These are phyloP conservation scores for Crotalus adamanteus DNA, from an alignment of 2,797 vertebrate species.

Conservation along the genomic window DNA sequence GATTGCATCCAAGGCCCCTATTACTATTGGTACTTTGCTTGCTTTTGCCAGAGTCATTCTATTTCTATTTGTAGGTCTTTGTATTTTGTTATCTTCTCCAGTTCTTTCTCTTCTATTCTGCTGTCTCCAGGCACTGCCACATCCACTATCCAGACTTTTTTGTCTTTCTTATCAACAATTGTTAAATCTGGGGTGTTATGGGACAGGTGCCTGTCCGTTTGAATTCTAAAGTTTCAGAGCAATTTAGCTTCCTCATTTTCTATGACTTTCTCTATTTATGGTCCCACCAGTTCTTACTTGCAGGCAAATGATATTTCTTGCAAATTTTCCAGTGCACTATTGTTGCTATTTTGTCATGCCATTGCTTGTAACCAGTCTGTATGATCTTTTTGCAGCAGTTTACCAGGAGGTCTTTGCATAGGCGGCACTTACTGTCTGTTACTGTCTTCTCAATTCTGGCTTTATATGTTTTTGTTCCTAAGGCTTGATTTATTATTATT, in stretches of 20 bases:
- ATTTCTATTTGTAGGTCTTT: neutral
- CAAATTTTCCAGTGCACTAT: neutral
- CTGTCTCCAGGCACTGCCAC: neutral
- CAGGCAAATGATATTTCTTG: neutral
- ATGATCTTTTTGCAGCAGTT: neutral
- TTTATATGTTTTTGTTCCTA: neutral
- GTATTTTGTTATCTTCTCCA: neutral
- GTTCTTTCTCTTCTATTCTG: neutral
- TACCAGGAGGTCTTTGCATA: neutral
- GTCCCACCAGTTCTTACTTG: neutral
- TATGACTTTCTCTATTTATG: neutral
- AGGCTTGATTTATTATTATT: neutral
- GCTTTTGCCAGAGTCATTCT: neutral
- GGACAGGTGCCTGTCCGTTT: neutral
- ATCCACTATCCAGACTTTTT: neutral
- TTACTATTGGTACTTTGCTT: neutral
- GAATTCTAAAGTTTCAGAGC: neutral
- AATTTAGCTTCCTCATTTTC: neutral
- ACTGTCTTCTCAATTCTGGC: neutral
- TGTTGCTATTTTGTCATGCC: neutral
- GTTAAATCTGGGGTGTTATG: neutral
- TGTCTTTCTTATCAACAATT: neutral
- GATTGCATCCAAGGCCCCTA: neutral
- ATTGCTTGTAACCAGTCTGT: neutral
- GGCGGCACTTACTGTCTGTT: neutral